Evolutionary conservation across 2,888 invertebrate genomes (phyloP), one percentile per base, ranked within the genome.

Genomic region (Cloeon dipterum): DNA sequence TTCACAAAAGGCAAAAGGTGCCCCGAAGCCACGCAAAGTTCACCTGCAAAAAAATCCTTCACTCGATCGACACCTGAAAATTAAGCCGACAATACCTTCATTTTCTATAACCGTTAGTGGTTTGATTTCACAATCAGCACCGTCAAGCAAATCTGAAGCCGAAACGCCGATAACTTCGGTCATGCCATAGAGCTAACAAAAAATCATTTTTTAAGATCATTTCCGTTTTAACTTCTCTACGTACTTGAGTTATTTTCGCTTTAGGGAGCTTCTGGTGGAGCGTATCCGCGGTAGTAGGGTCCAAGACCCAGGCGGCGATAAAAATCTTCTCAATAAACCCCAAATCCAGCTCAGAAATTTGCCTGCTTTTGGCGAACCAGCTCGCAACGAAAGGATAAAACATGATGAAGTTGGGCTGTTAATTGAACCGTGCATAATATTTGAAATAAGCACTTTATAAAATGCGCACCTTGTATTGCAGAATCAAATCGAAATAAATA

Each of bases 401-500:
- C 5, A 36, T 13, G 8, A 36, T 5, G n/a, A 17, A n/a, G 3
- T 20, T 26, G 5, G 29, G 26, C 36, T 36, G 29, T 5, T 20
- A 36, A n/a, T n/a, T n/a, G n/a, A n/a, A n/a, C n/a, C n/a, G n/a
- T n/a, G n/a, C n/a, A n/a, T n/a, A n/a, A n/a, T n/a, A n/a, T n/a
- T n/a, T n/a, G n/a, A n/a, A n/a, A n/a, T n/a, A n/a, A n/a, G n/a
- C 26, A n/a, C n/a, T n/a, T n/a, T n/a, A 36, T 2, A 36, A 13
- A 17, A n/a, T 7, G 5, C 11, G 3, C 38, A 35, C 38, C 38
- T 35, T 35, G 20, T 35, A 34, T 26, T 34, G 26, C n/a, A 26
- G 10, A n/a, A 34, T 21, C 14, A 26, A 20, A 5, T 38, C 20
- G n/a, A 38, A 20, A 10, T 35, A 38, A 3, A 5, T 23, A 14